A percentile compares a stretch with the other conserved stretches of the same genome.
phyloP scores from a whole-genome alignment of 2,797 vertebrate species.

The Carcharodon carcharias region DNA sequence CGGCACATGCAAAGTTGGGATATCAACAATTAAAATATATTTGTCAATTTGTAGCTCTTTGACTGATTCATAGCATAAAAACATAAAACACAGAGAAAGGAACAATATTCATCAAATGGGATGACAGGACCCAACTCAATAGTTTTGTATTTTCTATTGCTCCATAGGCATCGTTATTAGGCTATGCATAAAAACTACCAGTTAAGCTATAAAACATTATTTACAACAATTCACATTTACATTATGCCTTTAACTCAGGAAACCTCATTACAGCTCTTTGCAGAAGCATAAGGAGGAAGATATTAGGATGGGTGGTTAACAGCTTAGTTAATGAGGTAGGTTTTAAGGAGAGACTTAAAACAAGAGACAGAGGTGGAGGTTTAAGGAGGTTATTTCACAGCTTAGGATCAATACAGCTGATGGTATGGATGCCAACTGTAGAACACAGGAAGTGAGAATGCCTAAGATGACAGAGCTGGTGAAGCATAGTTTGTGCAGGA shows the following conservation, averaged over 20 bases:
- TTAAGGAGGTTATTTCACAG: neutral
- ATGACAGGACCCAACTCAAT: neutral
- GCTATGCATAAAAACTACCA: neutral
- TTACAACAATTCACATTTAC: neutral
- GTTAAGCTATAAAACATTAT: neutral
- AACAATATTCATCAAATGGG: neutral
- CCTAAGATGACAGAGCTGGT: neutral
- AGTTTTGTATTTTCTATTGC: neutral
- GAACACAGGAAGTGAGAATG: neutral
- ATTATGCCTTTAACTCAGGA: neutral
- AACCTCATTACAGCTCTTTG: neutral
- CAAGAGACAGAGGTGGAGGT: neutral
- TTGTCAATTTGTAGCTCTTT: neutral
- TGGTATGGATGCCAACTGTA: neutral
- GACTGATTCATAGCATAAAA: neutral
- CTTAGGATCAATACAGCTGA: neutral
- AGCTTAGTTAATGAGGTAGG: neutral
- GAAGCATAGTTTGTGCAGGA: neutral
- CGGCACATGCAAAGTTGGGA: neutral
- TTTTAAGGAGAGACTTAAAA: neutral
- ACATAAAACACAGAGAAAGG: neutral
- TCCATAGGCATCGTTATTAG: neutral
- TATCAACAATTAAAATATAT: neutral
- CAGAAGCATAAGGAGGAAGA: neutral
- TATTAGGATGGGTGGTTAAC: neutral